Base-by-base conservation (phyloP, 2,797 vertebrate genomes). In the Gymnocypris eckloni region DNA sequence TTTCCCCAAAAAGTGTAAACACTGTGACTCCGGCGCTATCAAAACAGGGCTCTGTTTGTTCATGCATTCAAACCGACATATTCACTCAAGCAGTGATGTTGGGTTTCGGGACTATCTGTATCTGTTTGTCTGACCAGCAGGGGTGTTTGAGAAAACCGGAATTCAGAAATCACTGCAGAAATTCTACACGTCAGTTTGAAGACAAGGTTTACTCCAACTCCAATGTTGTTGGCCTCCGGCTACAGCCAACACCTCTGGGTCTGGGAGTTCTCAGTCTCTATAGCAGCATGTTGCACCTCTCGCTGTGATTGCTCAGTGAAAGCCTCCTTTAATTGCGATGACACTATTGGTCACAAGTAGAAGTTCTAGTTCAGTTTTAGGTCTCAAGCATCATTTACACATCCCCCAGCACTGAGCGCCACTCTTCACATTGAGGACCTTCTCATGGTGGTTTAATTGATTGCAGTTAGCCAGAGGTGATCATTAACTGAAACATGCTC, bases 401-500 rank as follows among this genome's bases (percentile, higher is more conserved):
- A 77, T 88, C 80, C 83, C 87, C 88, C 85, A 33, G 45, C 50
- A 79, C 81, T 91, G 87, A 75, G 82, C 81, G 20, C 70, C 85
- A 69, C 79, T 20, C 78, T 83, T 93, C 87, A 87, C 79, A 81
- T 45, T 66, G 86, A 90, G 90, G 92, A 88, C 89, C 89, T 90
- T 92, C 91, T 90, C 87, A 91, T 91, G 88, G 91, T 90, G 90
- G 78, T 93, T 93, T 92, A 93, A 93, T 91, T 92, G 90, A 93
- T 92, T 90, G 88, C 88, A 90, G 92, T 93, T 92, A 91, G 91
- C 89, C 81, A 88, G 67, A 78, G 87, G 91, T 92, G 90, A 93
- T 94, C 91, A 94, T 94, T 94, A 93, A 92, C 89, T 91, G 86
- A 81, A 70, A 72, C 86, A 87, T 88, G 85, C 84, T 88, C 89